Evolutionary conservation across 2,113 vertebrate genomes (phyloP).

Genomic region (Bos indicus): DNA sequence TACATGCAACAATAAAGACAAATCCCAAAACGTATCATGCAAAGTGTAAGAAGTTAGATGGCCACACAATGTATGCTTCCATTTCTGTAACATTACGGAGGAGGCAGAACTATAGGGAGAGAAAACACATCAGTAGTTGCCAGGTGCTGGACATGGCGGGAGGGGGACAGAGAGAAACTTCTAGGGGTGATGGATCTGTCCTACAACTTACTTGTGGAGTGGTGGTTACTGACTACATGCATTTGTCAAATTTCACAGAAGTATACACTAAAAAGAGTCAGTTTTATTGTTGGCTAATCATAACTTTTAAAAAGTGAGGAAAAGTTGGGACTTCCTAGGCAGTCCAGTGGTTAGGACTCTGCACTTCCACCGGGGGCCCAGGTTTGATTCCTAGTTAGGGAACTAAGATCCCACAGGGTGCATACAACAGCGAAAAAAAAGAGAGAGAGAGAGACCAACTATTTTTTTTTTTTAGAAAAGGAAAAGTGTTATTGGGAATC

Average conservation of each 20-base stretch:
- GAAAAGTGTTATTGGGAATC: not conserved
- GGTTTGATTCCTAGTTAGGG: not conserved
- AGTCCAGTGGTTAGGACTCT: not conserved
- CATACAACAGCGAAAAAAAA: not conserved
- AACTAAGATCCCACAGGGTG: not conserved
- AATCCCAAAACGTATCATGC: not conserved
- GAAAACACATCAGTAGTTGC: not conserved
- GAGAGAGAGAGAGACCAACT: not conserved
- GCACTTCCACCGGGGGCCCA: not conserved
- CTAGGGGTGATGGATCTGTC: not conserved
- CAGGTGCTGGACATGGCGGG: not conserved
- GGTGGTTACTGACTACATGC: not conserved
- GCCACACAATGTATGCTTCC: not conserved
- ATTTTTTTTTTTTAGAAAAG: not conserved
- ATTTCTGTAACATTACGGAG: not conserved
- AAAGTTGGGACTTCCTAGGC: not conserved
- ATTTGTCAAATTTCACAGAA: not conserved
- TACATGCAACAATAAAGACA: not conserved
- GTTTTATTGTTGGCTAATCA: not conserved
- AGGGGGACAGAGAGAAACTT: not conserved
- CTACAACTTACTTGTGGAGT: not conserved
- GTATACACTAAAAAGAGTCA: not conserved
- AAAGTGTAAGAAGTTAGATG: not conserved
- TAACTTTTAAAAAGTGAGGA: not conserved
- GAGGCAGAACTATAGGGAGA: not conserved